A percentile compares a stretch with the other conserved stretches of the same genome.
phyloP scores from a whole-genome alignment of 1,140 invertebrate species.

The Brachionus koreanus region DNA sequence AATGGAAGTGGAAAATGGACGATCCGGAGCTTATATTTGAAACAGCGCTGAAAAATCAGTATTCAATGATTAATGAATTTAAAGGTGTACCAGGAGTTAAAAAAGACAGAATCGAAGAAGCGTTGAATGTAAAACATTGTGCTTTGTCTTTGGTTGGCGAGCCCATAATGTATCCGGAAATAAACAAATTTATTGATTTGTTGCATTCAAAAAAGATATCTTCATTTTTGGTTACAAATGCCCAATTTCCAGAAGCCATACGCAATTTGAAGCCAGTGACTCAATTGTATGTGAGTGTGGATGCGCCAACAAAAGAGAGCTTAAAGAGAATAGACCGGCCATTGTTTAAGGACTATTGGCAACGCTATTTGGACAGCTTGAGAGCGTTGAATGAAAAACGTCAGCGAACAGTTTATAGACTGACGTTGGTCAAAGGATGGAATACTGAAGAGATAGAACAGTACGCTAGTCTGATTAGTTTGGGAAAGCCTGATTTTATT shows the following conservation, averaged over 20 bases:
- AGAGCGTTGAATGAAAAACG: conserved; percentile 62
- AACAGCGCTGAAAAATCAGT: conserved; percentile 63
- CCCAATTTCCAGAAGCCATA: conserved; percentile 67
- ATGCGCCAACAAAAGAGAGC: conserved; percentile 66
- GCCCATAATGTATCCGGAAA: conserved; percentile 69
- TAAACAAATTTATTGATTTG: conserved; percentile 63
- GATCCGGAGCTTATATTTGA: conserved; percentile 62
- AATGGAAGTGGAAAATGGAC: conserved; percentile 68
- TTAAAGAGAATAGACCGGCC: conserved; percentile 67
- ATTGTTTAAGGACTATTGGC: conserved; percentile 66
- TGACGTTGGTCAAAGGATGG: conserved; percentile 66
- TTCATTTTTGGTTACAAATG: conserved; percentile 66
- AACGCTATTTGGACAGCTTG: conserved; percentile 64
- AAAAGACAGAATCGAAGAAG: conserved; percentile 62
- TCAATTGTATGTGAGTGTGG: conserved; percentile 67
- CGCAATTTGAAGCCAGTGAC: conserved; percentile 63
- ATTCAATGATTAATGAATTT: conserved; percentile 65
- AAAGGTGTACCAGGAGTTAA: conserved; percentile 65
- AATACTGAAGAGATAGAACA: conserved; percentile 65
- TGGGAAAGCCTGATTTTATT: conserved; percentile 68
- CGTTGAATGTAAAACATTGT: conserved; percentile 62
- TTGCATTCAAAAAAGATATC: conserved; percentile 63
- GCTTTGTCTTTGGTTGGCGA: conserved; percentile 68
- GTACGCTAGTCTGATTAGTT: conserved; percentile 63
- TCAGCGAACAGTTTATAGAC: conserved; percentile 66